Percentiles rank a stretch among this genome's conserved stretches.
phyloP scores from a whole-genome alignment of 2,888 invertebrate species.

The Tipula unca region DNA sequence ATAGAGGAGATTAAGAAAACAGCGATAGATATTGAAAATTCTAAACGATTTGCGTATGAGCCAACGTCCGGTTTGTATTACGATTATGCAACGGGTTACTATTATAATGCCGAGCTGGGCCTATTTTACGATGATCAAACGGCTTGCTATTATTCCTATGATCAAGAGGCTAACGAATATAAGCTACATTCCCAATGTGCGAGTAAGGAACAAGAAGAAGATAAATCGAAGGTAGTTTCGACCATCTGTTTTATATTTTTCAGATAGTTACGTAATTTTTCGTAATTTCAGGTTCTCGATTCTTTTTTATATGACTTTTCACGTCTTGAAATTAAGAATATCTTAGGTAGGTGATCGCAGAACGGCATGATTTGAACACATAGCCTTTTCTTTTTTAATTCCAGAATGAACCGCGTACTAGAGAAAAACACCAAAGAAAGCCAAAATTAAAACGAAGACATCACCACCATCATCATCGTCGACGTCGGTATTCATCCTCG shows the following conservation, averaged over 20 bases:
- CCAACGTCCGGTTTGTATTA: slow-evolving; percentile 81
- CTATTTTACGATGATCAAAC: slow-evolving; percentile 83
- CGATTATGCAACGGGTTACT: slow-evolving; percentile 80
- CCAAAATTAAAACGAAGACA: not conserved
- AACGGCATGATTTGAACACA: slow-evolving; percentile 15
- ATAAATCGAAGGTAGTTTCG: not conserved
- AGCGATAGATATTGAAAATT: slow-evolving; percentile 62
- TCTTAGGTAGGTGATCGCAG: slow-evolving; percentile 44
- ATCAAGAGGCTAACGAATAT: slow-evolving; percentile 64
- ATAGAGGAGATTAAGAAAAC: slow-evolving; percentile 68
- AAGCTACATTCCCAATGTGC: slow-evolving; percentile 69
- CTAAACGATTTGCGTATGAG: slow-evolving; percentile 77
- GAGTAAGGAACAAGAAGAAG: not conserved
- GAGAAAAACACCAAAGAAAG: not conserved
- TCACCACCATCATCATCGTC: not conserved
- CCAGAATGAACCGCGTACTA: not conserved
- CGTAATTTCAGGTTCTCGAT: slow-evolving; percentile 30
- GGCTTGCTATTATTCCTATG: slow-evolving; percentile 75
- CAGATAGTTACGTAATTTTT: slow-evolving; percentile 21
- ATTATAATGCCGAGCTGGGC: slow-evolving; percentile 78
- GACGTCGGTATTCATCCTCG: not conserved
- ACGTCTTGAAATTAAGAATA: slow-evolving; percentile 44
- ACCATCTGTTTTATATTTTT: not conserved
- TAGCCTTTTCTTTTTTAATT: not conserved
- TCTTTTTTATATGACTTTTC: slow-evolving; percentile 39